Conservation (phyloP, 2,113 vertebrate species). For the Dasyornis broadbenti region DNA sequence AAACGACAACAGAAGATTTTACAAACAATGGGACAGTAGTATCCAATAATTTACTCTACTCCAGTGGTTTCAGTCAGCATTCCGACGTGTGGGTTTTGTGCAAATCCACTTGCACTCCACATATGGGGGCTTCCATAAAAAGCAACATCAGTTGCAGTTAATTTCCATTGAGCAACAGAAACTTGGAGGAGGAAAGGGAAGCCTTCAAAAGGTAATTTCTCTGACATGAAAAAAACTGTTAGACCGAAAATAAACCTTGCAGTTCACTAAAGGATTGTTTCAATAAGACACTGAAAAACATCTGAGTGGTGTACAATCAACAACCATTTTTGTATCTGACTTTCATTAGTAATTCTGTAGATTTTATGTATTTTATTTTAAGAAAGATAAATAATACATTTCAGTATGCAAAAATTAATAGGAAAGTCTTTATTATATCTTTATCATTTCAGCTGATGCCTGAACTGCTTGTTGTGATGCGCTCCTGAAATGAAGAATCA, state of each 20-base stretch:
- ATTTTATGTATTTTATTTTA: neutral
- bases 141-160: neutral
- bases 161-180: neutral
- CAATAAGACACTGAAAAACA: neutral
- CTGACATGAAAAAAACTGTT: neutral
- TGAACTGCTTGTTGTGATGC: neutral
- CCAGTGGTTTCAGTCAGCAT: neutral
- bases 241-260: neutral
- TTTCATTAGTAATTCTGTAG: neutral
- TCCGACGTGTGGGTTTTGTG: rapidly evolving
- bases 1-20: neutral
- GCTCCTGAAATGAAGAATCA: neutral
- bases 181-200: neutral
- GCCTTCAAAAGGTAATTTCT: neutral
- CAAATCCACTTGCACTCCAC: neutral
- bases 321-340: neutral
- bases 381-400: neutral
- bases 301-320: neutral
- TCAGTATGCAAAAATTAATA: neutral
- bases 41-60: neutral
- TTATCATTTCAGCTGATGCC: neutral
- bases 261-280: neutral
- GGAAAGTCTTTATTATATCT: neutral
- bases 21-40: neutral
- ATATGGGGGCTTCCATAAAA: neutral